These are phyloP conservation scores for Synanthedon tipuliformis DNA, from an alignment of 2,888 invertebrate genomes.

Conservation along the genomic window DNA sequence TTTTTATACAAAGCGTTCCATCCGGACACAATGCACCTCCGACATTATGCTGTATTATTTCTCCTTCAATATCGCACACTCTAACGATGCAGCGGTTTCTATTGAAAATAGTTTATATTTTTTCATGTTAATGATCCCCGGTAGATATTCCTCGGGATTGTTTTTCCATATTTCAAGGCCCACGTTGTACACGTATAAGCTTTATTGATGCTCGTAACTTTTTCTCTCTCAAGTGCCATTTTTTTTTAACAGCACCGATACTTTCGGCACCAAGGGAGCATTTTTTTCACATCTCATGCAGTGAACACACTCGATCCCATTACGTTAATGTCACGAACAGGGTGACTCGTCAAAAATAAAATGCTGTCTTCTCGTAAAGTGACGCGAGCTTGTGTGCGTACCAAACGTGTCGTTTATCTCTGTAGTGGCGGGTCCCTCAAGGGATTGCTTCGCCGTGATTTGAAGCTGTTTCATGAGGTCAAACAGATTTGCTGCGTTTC, in stretches of 20 bases:
- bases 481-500: slow-evolving; percentile 14
- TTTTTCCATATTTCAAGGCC: slow-evolving; percentile 9
- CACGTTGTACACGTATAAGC: slow-evolving; percentile 7
- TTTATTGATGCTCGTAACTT: slow-evolving; percentile 6
- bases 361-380: slow-evolving; percentile 7
- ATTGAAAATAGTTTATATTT: slow-evolving; percentile 27
- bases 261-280: not conserved
- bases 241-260: slow-evolving; percentile 2
- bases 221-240: slow-evolving; percentile 1
- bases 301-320: slow-evolving; percentile 15
- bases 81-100: slow-evolving; percentile 25
- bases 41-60: slow-evolving; percentile 30
- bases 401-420: not conserved
- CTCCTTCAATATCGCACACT: slow-evolving; percentile 30
- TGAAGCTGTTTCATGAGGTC: slow-evolving; percentile 12
- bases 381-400: not conserved
- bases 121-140: slow-evolving; percentile 16
- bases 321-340: slow-evolving; percentile 27
- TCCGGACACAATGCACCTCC: slow-evolving; percentile 3
- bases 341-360: slow-evolving; percentile 25
- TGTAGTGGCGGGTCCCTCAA: slow-evolving; percentile 8
- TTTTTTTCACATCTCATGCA: slow-evolving; percentile 14
- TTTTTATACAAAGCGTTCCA: not conserved
- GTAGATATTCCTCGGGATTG: slow-evolving; percentile 9
- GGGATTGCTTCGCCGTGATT: slow-evolving; percentile 16